Conservation (phyloP, 2,888 invertebrate species). For the Trachelus troglodyta region DNA sequence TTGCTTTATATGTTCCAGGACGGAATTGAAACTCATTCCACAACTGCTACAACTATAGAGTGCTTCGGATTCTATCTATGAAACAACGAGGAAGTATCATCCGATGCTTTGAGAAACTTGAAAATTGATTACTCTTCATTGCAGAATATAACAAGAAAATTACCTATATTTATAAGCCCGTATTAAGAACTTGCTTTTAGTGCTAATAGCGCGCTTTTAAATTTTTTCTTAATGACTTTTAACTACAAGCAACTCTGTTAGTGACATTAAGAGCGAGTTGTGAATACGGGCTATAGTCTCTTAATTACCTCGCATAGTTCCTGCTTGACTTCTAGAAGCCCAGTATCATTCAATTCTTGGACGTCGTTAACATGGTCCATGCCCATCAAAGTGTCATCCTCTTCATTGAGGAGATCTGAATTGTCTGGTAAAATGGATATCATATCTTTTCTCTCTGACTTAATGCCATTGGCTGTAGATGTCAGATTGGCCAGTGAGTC, state of each 20-base stretch:
- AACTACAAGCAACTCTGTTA: too few species aligned
- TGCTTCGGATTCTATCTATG: slow-evolving; percentile 57
- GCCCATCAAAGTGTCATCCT: slow-evolving; percentile 39
- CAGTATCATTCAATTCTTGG: slow-evolving; percentile 40
- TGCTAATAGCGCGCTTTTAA: too few species aligned
- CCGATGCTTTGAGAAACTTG: not conserved
- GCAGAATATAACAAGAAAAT: not conserved
- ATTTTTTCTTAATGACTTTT: too few species aligned
- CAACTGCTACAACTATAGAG: slow-evolving; percentile 76
- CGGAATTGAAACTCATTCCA: slow-evolving; percentile 73
- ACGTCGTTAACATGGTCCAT: slow-evolving; percentile 45
- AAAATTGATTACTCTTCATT: not conserved
- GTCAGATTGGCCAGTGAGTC: slow-evolving; percentile 38
- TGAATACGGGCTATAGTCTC: too few species aligned
- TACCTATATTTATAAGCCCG: not conserved
- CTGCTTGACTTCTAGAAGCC: slow-evolving; percentile 50
- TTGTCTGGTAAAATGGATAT: slow-evolving; percentile 46
- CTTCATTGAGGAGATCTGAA: slow-evolving; percentile 41
- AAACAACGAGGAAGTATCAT: not conserved
- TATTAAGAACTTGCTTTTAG: too few species aligned
- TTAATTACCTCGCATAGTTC: slow-evolving; percentile 50
- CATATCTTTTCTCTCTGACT: slow-evolving; percentile 24
- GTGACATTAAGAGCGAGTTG: too few species aligned
- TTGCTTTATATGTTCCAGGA: slow-evolving; percentile 74
- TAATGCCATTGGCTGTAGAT: slow-evolving; percentile 24